Conservation (phyloP, 2,797 vertebrate species). For the Chaenodraco wilsoni region DNA sequence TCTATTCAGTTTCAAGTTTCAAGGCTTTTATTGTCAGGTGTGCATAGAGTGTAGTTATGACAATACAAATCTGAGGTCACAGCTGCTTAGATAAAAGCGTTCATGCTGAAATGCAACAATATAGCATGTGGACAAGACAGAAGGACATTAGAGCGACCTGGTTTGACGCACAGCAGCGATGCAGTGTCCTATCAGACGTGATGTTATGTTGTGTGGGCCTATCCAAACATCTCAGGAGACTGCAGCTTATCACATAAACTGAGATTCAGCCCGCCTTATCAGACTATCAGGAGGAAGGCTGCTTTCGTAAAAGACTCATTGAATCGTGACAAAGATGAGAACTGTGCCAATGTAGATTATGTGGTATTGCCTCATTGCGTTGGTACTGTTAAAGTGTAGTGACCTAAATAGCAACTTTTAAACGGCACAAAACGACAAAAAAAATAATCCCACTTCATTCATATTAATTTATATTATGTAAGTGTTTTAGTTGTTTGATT, state of each 20-base stretch:
- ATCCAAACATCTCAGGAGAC: constrained; percentile 2
- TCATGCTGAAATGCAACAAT: neutral
- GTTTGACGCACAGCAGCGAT: neutral
- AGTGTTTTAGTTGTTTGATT: too few species aligned
- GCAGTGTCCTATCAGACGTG: neutral
- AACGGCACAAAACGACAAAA: neutral
- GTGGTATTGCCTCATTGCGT: neutral
- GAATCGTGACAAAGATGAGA: neutral
- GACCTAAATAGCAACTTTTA: neutral
- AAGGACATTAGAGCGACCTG: neutral
- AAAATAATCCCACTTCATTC: neutral
- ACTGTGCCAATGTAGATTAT: neutral
- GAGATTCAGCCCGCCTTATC: neutral
- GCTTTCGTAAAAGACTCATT: neutral
- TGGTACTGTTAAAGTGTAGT: neutral
- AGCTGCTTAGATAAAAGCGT: neutral
- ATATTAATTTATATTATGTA: too few species aligned
- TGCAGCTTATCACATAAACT: constrained; percentile 5
- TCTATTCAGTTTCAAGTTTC: too few species aligned
- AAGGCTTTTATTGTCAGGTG: too few species aligned
- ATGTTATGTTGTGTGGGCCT: neutral
- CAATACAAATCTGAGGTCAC: too few species aligned
- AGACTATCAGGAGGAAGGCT: neutral
- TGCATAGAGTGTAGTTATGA: too few species aligned
- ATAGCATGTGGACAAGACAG: too few species aligned